Percentiles rank a stretch among this genome's conserved stretches.
Evolutionary conservation across 2,113 vertebrate genomes (phyloP).

Genomic region (human (Homo sapiens)): GRCh38 chr7:121196501-121197000

Average conservation of each 20-base stretch:
- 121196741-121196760: background rate
- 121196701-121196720: constrained; percentile 75
- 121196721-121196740: background rate
- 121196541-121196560: constrained; percentile 72
- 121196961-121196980: background rate
- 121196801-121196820: background rate
- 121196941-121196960: background rate
- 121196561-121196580: constrained; percentile 55
- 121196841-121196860: constrained; percentile 3
- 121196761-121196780: background rate
- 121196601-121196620: constrained; percentile 73
- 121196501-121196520: constrained; percentile 76
- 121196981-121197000: background rate
- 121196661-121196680: constrained; percentile 49
- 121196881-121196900: background rate
- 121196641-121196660: constrained; percentile 67
- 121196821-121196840: constrained; percentile 21
- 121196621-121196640: constrained; percentile 73
- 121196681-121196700: constrained; percentile 43
- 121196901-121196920: background rate
- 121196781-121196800: background rate
- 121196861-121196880: constrained; percentile 17
- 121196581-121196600: constrained; percentile 77
- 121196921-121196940: background rate
- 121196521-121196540: constrained; percentile 70